Evolutionary conservation across 2,888 invertebrate genomes (phyloP).

Genomic region (Nemurella pictetii): DNA sequence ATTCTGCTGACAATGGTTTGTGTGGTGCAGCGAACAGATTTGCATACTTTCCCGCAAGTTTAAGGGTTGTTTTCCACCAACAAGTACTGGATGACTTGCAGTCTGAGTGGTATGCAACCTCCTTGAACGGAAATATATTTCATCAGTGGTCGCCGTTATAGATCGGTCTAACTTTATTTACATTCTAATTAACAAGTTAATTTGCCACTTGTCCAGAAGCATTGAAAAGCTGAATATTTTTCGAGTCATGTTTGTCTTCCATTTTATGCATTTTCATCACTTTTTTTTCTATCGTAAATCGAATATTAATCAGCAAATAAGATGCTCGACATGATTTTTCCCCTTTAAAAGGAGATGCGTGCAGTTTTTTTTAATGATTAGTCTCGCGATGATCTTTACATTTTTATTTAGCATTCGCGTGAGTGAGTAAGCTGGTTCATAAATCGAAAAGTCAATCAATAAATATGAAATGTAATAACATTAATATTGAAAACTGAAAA

Average conservation of each 20-base stretch:
- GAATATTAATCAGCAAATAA: constrained; percentile 21
- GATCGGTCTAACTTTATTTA: background rate
- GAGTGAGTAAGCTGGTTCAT: constrained; percentile 16
- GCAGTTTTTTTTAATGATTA: constrained; percentile 4
- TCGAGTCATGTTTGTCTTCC: background rate
- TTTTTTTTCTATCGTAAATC: constrained; percentile 1
- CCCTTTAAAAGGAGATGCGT: background rate
- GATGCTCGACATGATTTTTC: constrained; percentile 5
- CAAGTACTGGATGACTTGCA: background rate
- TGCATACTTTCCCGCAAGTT: background rate
- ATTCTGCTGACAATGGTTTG: constrained; percentile 15
- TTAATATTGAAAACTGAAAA: constrained; percentile 17
- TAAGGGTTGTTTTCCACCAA: background rate
- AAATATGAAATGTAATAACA: constrained; percentile 51
- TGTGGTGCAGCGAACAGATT: background rate
- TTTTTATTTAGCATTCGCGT: constrained; percentile 27
- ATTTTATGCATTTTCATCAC: background rate
- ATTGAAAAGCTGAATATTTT: constrained; percentile 7
- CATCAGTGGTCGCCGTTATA: background rate
- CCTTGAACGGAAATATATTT: background rate
- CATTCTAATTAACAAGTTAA: background rate
- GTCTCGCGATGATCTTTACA: background rate
- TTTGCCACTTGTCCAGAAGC: background rate
- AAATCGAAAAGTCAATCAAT: constrained; percentile 52
- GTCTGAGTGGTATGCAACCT: background rate